Conservation (phyloP, 2,113 vertebrate genomes). For the Lates calcarifer region DNA sequence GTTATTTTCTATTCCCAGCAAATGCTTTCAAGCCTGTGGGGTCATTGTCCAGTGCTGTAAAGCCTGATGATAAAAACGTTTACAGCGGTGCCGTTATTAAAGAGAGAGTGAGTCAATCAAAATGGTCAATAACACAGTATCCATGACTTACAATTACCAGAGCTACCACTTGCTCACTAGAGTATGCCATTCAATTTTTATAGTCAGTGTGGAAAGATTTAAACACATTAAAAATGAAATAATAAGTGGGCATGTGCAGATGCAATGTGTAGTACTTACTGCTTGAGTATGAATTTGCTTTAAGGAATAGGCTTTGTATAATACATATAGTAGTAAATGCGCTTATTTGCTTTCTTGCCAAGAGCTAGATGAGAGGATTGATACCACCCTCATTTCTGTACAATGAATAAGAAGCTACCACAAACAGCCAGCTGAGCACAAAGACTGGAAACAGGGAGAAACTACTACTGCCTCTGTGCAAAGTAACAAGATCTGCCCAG, state of each 20-base stretch:
- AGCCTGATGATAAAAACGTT: conserved; percentile 70
- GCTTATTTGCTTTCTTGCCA: not conserved
- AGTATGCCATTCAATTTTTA: conserved; percentile 55
- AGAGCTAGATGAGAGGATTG: not conserved
- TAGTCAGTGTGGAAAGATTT: conserved; percentile 44
- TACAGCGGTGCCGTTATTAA: conserved; percentile 70
- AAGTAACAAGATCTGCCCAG: not conserved
- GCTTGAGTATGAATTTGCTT: not conserved
- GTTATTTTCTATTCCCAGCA: conserved; percentile 11
- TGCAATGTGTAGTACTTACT: not conserved
- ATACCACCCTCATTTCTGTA: not conserved
- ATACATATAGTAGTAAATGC: not conserved
- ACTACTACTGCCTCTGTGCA: not conserved
- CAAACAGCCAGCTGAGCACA: not conserved
- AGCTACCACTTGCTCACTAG: conserved; percentile 31
- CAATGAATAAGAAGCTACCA: not conserved
- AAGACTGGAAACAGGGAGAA: not conserved
- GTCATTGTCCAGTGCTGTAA: conserved; percentile 56
- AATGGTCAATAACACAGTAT: conserved; percentile 73
- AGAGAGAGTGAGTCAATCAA: conserved; percentile 74
- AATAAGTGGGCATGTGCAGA: conserved; percentile 12
- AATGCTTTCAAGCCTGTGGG: conserved; percentile 29
- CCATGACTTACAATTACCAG: conserved; percentile 63
- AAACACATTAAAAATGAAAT: conserved; percentile 48
- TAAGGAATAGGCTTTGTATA: not conserved